Base-by-base conservation (phyloP, 2,888 invertebrate genomes). In the Exocentrus adspersus region DNA sequence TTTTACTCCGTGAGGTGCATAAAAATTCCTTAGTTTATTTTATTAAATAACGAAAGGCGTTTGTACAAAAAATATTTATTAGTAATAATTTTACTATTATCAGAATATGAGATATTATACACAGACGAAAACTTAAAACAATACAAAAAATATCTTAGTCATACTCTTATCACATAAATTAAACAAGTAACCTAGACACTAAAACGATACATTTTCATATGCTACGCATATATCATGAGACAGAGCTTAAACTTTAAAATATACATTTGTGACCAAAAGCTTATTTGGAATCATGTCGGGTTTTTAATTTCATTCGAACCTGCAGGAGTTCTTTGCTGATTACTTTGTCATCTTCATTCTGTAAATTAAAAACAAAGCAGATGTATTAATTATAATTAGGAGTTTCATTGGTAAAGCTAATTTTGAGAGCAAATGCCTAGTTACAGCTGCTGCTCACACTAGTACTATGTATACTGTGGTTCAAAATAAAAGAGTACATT, bases 291-390 rank as follows among this genome's bases (percentile, higher is more conserved):
- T 71, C 66, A 41, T 62, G 65, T 37, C 67, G 60, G 69, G 86
- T 84, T 72, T 87, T 85, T 77, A 89, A 82, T 78, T 88, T 89
- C 76, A 89, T 88, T 77, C 88, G 86, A 53, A 88, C 87, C 79
- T 88, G 86, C 57, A 89, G 81, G 79, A 89, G 88, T 79, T 88
- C 88, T 69, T 85, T 86, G 78, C 83, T 87, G 53, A 87, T 82
- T 64, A 85, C 85, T 74, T 82, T 83, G 67, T 82, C 82, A 48
- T 83, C 81, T 73, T 83, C 81, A 65, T 79, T 79, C 81, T 82
- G 72, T 51, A 80, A 82, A 67, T 37, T 12, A 37, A 51, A 12
- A 32, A 60, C 16, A 2, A 19, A 30, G 28, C 3, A 51, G 9
- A 37, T 52, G n/a, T 9, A 17, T 20, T 4, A 17, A 20, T 24